Conservation (phyloP, 2,888 invertebrate genomes). For the Baccha elongata region DNA sequence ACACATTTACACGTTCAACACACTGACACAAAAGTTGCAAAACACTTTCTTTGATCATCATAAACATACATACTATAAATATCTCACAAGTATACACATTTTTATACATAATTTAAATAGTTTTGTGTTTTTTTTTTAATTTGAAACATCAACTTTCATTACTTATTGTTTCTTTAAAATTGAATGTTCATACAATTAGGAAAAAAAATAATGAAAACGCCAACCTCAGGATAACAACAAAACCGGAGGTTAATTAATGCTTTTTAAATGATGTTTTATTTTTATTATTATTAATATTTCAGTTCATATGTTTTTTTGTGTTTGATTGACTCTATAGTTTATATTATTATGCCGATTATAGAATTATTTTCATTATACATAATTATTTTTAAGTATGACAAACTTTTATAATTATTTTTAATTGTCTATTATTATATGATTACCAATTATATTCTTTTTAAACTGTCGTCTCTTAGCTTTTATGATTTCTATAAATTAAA, state of each 20-base stretch:
- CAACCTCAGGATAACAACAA: slow-evolving; percentile 42
- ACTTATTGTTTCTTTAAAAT: slow-evolving; percentile 32
- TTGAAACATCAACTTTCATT: slow-evolving; percentile 14
- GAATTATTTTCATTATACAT: slow-evolving; percentile 7
- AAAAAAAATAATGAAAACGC: slow-evolving; percentile 3
- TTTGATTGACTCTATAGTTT: slow-evolving; percentile 4
- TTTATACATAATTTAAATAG: slow-evolving; percentile 19
- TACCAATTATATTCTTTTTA: slow-evolving; percentile 50
- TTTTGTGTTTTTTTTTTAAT: slow-evolving; percentile 10
- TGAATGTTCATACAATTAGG: slow-evolving; percentile 57
- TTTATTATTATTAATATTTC: slow-evolving; percentile 5
- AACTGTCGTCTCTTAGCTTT: slow-evolving; percentile 67
- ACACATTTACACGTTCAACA: slow-evolving; percentile 53
- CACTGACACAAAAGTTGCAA: slow-evolving; percentile 18
- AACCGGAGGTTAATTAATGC: slow-evolving; percentile 41
- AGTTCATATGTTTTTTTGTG: slow-evolving; percentile 7
- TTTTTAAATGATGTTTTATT: slow-evolving; percentile 6
- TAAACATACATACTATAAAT: slow-evolving; percentile 63
- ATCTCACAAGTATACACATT: slow-evolving; percentile 55
- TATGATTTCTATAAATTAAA: slow-evolving; percentile 62
- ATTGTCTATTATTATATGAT: slow-evolving; percentile 36
- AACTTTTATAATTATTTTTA: slow-evolving; percentile 60
- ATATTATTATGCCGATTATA: slow-evolving; percentile 28
- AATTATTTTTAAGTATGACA: slow-evolving; percentile 39
- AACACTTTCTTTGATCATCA: slow-evolving; percentile 40